Conservation (phyloP, 2,888 invertebrate genomes). For the Prosopocoilus inquinatus region DNA sequence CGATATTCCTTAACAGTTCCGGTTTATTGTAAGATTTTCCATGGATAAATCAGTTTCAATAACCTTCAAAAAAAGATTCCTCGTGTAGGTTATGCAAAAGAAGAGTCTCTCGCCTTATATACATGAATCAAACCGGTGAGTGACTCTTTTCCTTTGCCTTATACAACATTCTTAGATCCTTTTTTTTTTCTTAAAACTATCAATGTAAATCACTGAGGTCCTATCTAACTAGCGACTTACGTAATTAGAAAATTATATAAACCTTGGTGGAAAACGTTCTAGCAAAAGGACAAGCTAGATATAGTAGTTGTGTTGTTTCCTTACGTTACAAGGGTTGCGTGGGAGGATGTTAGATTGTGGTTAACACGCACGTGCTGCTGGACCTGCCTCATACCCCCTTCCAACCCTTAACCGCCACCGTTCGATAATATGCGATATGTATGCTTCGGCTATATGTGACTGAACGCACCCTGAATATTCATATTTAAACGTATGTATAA, state of each 20-base stretch:
- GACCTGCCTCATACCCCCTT: constrained; percentile 40
- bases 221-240: no score
- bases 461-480: constrained; percentile 11
- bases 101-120: no score
- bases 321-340: constrained; percentile 47
- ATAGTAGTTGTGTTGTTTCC: constrained; percentile 49
- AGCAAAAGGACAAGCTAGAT: constrained; percentile 41
- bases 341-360: constrained; percentile 48
- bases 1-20: no score
- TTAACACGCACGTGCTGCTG: constrained; percentile 49
- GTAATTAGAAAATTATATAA: neutral
- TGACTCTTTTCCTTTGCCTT: no score
- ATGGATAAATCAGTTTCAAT: no score
- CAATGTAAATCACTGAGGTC: no score
- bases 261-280: constrained; percentile 29
- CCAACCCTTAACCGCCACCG: constrained; percentile 24
- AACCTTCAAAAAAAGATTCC: no score
- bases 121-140: no score
- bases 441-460: constrained; percentile 15
- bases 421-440: constrained; percentile 22
- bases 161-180: no score
- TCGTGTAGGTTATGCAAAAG: no score
- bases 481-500: neutral
- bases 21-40: no score
- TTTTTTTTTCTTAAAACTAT: no score